These are phyloP conservation scores for Crocallis elinguaria DNA, from an alignment of 2,888 invertebrate genomes.

Conservation along the genomic window DNA sequence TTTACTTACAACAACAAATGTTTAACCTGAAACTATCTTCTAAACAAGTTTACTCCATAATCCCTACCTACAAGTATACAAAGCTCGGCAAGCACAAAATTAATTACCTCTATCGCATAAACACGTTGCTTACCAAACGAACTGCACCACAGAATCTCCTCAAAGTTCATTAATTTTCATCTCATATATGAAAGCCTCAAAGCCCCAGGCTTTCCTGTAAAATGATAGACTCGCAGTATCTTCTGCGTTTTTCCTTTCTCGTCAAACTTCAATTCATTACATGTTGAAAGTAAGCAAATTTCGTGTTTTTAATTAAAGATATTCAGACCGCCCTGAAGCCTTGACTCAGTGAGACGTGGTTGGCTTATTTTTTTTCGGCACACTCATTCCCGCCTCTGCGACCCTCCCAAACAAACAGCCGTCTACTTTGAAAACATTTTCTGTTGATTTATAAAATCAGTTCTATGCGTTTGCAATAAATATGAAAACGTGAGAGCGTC, in stretches of 20 bases:
- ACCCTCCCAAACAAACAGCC: slow-evolving; percentile 84
- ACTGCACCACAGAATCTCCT: slow-evolving; percentile 45
- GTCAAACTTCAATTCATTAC: slow-evolving; percentile 74
- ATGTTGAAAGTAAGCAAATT: slow-evolving; percentile 62
- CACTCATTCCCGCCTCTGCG: slow-evolving; percentile 84
- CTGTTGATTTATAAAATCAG: slow-evolving; percentile 26
- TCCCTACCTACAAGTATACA: not conserved
- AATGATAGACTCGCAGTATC: slow-evolving; percentile 42
- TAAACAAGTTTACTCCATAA: not conserved
- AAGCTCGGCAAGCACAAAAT: slow-evolving; percentile 1
- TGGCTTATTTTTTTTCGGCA: slow-evolving; percentile 84
- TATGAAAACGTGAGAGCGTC: slow-evolving; percentile 27
- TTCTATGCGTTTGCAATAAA: slow-evolving; percentile 20
- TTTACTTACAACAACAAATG: too few relatives aligned
- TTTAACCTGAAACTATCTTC: not conserved
- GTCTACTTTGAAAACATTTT: slow-evolving; percentile 80
- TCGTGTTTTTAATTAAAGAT: slow-evolving; percentile 82
- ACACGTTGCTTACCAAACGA: slow-evolving; percentile 39
- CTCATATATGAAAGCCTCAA: slow-evolving; percentile 42
- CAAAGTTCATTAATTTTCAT: slow-evolving; percentile 55
- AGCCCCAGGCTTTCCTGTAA: slow-evolving; percentile 47
- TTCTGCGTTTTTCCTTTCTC: slow-evolving; percentile 49
- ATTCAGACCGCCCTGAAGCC: slow-evolving; percentile 79
- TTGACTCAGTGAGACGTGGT: slow-evolving; percentile 83
- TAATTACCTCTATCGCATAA: slow-evolving; percentile 22